Evolutionary conservation across 1,140 invertebrate species (phyloP), one percentile per base, ranked within the genome.

Genomic region (Zaprionus gabonicus): DNA sequence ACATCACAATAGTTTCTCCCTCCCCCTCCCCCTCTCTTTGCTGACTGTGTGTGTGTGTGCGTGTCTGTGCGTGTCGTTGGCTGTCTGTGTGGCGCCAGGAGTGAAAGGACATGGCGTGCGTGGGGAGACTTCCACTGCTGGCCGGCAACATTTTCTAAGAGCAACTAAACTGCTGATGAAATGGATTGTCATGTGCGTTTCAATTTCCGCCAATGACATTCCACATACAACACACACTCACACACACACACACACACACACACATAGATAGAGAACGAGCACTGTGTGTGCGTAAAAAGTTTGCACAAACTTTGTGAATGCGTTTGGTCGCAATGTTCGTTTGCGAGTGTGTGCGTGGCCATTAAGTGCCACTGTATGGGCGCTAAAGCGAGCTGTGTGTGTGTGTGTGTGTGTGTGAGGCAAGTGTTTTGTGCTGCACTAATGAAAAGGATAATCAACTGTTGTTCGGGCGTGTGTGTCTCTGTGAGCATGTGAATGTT

Each of bases 161-260:
- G 85, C 85, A 82, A 85, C 85, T 90, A 91, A 91, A 91, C 80
- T 91, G 90, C 90, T 91, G 90, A 91, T 91, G 90, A 91, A 91
- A 91, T 91, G 90, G 82, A 90, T 91, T 91, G 90, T 91, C 90
- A 91, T 91, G 91, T 91, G 85, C 85, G 80, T 91, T 91, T 91
- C 90, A 91, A 91, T 91, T 91, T 91, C 90, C 90, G 85, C 82
- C 85, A 91, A 84, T 91, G 88, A 85, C 80, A 84, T 80, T 90
- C 41, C 82, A 59, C 57, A 73, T 69, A 79, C 68, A 62, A 51
- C 27, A 56, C 58, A 71, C 49, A 56, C 60, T 55, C 70, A 53
- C 65, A 49, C 60, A 63, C 23, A 65, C 25, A 56, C 60, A 63
- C 23, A 65, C 25, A 56, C 25, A 69, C 10, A 4, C 1, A 12